phyloP scores from a whole-genome alignment of 2,113 vertebrate genomes.

The Sceloporus undulatus region DNA sequence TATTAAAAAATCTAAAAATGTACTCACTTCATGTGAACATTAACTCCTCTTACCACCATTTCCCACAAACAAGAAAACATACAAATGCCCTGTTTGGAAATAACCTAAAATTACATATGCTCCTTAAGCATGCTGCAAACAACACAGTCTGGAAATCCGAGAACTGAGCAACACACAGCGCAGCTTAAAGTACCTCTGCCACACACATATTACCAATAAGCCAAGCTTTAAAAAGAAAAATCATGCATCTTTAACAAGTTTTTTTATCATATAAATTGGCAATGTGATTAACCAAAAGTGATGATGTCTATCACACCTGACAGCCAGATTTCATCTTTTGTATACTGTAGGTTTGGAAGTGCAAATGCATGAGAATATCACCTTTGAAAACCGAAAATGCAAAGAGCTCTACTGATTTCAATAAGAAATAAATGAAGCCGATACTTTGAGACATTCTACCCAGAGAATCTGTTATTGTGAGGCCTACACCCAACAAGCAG shows the following conservation, averaged over 20 bases:
- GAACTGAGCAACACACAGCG: slow-evolving; percentile 39
- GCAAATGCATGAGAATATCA: slow-evolving; percentile 29
- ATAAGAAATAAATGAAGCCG: neutral
- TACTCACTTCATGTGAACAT: neutral
- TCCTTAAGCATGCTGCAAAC: slow-evolving; percentile 51
- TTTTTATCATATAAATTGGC: slow-evolving; percentile 73
- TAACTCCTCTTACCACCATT: neutral
- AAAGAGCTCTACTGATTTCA: slow-evolving; percentile 46
- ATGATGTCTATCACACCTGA: neutral
- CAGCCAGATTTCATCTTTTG: slow-evolving; percentile 73
- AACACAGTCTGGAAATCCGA: neutral
- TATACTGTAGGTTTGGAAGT: slow-evolving; percentile 52
- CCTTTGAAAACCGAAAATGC: slow-evolving; percentile 49
- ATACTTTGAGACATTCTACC: slow-evolving; percentile 53
- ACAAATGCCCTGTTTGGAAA: slow-evolving; percentile 52
- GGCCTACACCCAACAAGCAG: slow-evolving; percentile 22
- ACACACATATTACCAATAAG: slow-evolving; percentile 46
- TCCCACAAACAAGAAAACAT: neutral
- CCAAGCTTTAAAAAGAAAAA: slow-evolving; percentile 59
- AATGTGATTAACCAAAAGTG: slow-evolving; percentile 65
- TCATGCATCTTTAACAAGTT: slow-evolving; percentile 69
- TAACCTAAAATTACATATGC: slow-evolving; percentile 50
- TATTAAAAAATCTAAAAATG: slow-evolving; percentile 43
- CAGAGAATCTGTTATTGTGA: slow-evolving; percentile 51
- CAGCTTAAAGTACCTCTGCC: slow-evolving; percentile 42